Percentiles rank a stretch among this genome's conserved stretches.
phyloP scores from a whole-genome alignment of 2,113 vertebrate genomes.

The Perognathus longimembris region DNA sequence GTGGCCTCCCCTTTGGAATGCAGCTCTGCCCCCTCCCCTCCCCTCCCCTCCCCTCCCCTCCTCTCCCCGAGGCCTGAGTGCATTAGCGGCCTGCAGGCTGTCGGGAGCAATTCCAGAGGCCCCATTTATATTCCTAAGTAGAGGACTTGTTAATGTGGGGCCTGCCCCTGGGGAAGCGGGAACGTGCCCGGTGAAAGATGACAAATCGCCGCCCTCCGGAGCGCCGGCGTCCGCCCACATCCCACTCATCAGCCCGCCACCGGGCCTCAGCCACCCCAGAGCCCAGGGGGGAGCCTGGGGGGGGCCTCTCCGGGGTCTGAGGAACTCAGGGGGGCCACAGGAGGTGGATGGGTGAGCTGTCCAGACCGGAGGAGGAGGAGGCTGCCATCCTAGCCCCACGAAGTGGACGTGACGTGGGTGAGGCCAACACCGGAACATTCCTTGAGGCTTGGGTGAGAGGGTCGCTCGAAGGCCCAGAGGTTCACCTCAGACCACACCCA shows the following conservation, averaged over 20 bases:
- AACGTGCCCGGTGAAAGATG: conserved; percentile 46
- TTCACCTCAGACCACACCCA: not conserved
- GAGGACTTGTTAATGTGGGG: conserved; percentile 65
- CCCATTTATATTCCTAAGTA: conserved; percentile 68
- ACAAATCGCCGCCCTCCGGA: conserved; percentile 49
- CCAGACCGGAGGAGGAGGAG: not conserved
- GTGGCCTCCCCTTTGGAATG: not conserved
- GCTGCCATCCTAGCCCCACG: not conserved
- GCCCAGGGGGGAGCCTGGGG: not conserved
- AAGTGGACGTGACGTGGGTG: too few species aligned
- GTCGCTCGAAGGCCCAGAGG: not conserved
- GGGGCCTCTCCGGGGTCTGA: not conserved
- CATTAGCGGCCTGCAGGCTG: not conserved
- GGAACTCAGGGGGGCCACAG: not conserved
- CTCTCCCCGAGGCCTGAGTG: not conserved
- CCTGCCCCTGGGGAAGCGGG: conserved; percentile 62
- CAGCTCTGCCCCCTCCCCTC: not conserved
- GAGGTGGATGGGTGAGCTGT: not conserved
- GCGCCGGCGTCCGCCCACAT: conserved; percentile 9
- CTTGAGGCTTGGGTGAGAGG: not conserved
- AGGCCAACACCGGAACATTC: not conserved
- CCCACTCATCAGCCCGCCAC: conserved; percentile 34
- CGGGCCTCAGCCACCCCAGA: not conserved
- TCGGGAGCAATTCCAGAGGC: conserved; percentile 45
- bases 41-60: not conserved